These are phyloP conservation scores for Ormyrus labotus DNA, from an alignment of 2,888 invertebrate species.

Conservation along the genomic window DNA sequence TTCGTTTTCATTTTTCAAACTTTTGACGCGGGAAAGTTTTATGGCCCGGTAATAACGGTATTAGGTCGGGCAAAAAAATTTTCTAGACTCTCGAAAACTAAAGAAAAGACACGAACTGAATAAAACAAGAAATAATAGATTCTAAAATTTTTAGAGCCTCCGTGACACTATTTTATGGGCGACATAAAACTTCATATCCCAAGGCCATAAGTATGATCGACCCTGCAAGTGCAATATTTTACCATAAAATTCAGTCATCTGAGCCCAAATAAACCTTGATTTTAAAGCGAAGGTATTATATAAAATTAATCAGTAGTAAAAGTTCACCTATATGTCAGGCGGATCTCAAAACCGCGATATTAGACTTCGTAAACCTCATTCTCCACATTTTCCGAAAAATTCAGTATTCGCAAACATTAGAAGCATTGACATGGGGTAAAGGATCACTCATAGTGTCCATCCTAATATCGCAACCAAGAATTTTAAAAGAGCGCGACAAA, in stretches of 20 bases:
- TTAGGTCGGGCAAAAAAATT: neutral
- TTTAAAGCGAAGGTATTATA: neutral
- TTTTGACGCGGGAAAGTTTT: no score
- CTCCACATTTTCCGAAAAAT: no score
- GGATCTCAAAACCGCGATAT: no score
- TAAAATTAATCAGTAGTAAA: no score
- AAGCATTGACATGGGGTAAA: no score
- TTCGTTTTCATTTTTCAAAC: no score
- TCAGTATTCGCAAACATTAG: no score
- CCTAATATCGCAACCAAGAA: neutral
- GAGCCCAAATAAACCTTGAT: neutral
- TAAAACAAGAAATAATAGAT: conserved; percentile 36
- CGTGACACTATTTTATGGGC: conserved; percentile 19
- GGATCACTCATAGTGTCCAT: no score
- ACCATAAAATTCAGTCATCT: neutral
- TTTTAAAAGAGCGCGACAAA: neutral
- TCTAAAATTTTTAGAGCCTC: conserved; percentile 39
- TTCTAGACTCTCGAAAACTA: conserved; percentile 1
- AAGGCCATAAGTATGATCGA: conserved; percentile 13
- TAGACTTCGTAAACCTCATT: no score
- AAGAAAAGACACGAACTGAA: conserved; percentile 24
- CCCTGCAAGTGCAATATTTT: conserved; percentile 15
- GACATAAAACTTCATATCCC: conserved; percentile 25
- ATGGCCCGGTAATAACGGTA: neutral
- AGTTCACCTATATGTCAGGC: no score